Conservation (phyloP, 1,140 invertebrate species). For the Dendrolimus kikuchii region DNA sequence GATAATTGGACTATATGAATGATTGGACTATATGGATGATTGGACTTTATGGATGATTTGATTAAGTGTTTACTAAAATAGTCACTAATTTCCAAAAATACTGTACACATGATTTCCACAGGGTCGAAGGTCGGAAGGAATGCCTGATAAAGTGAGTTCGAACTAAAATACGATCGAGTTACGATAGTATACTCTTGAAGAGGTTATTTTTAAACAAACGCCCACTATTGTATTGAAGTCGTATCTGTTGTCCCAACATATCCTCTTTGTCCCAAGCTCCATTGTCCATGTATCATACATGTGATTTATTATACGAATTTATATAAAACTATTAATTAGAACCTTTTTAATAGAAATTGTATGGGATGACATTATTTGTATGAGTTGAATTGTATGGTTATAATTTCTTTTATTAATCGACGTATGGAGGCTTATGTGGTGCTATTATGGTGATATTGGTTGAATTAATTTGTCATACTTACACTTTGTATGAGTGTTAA, state of each 20-base stretch:
- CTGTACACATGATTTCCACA: no score
- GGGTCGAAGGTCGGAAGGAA: no score
- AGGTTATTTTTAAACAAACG: background rate
- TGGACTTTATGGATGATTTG: no score
- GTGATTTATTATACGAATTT: slow-evolving; percentile 3
- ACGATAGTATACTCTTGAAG: no score
- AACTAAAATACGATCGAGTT: no score
- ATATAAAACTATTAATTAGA: slow-evolving; percentile 4
- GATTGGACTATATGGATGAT: no score
- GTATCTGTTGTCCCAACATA: background rate
- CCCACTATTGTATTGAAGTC: slow-evolving; percentile 1
- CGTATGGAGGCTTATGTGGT: background rate
- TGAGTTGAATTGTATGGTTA: background rate
- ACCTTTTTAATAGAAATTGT: background rate
- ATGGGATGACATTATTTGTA: background rate
- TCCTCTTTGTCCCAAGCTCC: background rate
- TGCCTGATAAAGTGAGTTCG: no score
- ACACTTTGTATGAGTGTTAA: background rate
- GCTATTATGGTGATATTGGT: slow-evolving; percentile 1
- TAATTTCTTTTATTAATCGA: background rate
- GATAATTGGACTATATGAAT: no score
- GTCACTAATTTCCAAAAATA: no score
- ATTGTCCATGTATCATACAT: background rate
- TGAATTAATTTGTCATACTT: background rate
- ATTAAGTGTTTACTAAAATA: no score